Percentiles rank a stretch among this genome's conserved stretches.
phyloP scores from a whole-genome alignment of 2,888 invertebrate genomes.

The Julus scanicus region DNA sequence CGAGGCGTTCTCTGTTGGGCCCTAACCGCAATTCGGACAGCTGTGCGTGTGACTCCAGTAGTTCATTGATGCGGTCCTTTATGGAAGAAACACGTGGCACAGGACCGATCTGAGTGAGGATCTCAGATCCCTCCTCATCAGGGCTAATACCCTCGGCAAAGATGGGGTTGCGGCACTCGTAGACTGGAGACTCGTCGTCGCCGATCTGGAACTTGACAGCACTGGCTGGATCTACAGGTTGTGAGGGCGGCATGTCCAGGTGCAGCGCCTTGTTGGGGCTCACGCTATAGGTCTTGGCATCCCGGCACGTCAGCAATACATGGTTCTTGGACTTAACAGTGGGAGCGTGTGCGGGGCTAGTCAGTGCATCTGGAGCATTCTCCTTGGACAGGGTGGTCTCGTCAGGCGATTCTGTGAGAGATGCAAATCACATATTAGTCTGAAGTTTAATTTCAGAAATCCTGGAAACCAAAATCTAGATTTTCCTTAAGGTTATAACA shows the following conservation, averaged over 20 bases:
- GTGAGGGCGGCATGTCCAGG: conserved; percentile 63
- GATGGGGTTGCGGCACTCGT: conserved; percentile 59
- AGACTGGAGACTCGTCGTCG: conserved; percentile 58
- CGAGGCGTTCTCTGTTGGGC: conserved; percentile 59
- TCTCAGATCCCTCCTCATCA: conserved; percentile 40
- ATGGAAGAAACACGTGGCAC: conserved; percentile 70
- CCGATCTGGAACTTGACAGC: conserved; percentile 56
- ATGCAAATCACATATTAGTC: background rate
- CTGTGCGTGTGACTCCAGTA: conserved; percentile 67
- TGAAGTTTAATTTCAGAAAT: background rate
- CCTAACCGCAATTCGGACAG: conserved; percentile 52
- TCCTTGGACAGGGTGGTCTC: background rate
- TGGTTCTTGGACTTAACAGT: conserved; percentile 64
- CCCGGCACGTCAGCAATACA: conserved; percentile 85
- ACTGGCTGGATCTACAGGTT: background rate
- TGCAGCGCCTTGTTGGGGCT: conserved; percentile 79
- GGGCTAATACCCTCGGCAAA: conserved; percentile 55
- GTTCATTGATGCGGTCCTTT: conserved; percentile 77
- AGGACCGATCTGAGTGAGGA: background rate
- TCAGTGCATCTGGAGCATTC: background rate
- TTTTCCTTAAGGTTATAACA: too few relatives aligned
- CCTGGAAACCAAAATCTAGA: too few relatives aligned
- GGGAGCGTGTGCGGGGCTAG: background rate
- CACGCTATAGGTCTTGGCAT: conserved; percentile 87
- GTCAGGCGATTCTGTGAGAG: background rate